Conservation (phyloP, 2,113 vertebrate genomes). For the Semicossyphus pulcher region DNA sequence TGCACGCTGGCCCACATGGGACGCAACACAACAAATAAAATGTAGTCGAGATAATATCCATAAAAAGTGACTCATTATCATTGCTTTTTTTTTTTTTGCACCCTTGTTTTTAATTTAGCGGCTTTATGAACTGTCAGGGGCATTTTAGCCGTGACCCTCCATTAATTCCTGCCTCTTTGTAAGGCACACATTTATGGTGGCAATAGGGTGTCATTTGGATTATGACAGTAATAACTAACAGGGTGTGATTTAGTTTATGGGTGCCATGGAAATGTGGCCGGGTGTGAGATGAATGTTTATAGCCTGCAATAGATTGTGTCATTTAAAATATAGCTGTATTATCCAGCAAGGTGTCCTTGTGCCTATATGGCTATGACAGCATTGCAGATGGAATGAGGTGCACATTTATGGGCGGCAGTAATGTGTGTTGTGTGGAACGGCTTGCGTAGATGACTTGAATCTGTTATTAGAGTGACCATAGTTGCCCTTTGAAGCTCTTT, state of each 20-base stretch:
- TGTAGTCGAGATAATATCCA: slow-evolving; percentile 20
- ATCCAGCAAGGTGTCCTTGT: slow-evolving; percentile 51
- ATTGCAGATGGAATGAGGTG: not conserved
- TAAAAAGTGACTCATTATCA: slow-evolving; percentile 29
- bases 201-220: slow-evolving; percentile 36
- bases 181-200: slow-evolving; percentile 10
- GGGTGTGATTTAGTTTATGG: slow-evolving; percentile 46
- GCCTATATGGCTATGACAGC: slow-evolving; percentile 2
- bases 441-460: not conserved
- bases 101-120: slow-evolving; percentile 52
- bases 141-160: slow-evolving; percentile 21
- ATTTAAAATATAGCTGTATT: slow-evolving; percentile 30
- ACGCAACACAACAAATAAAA: slow-evolving; percentile 14
- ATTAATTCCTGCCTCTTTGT: slow-evolving; percentile 28
- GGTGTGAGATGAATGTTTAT: slow-evolving; percentile 39
- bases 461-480: not conserved
- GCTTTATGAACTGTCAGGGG: slow-evolving; percentile 71
- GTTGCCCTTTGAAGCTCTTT: not conserved
- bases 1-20: not conserved
- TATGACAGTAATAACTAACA: slow-evolving; percentile 41
- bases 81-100: not conserved
- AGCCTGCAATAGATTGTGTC: slow-evolving; percentile 15
- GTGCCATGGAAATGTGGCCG: slow-evolving; percentile 15
- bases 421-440: not conserved
- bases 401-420: slow-evolving; percentile 12